Base-by-base conservation (phyloP, 1,140 invertebrate species). In the Bradysia coprophila region DNA sequence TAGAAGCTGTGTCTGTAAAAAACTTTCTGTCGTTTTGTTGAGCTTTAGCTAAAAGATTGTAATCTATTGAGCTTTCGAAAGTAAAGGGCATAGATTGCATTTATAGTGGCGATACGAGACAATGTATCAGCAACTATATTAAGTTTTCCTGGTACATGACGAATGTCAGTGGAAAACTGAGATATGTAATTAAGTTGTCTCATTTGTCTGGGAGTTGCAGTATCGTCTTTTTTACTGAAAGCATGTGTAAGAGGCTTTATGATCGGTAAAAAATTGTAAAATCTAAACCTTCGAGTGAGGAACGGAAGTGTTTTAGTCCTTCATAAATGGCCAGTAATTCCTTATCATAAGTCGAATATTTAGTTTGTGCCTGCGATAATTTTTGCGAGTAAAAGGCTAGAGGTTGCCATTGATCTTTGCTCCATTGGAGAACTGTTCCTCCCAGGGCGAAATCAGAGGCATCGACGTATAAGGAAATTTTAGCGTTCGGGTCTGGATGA, bases 251-350 rank as follows among this genome's bases (percentile, higher is more conserved):
- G 42, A 1, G 58, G 62, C n/a, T 42, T 59, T 59, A 43, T 67
- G 65, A 43, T 67, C 57, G 4, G 55, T 62, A 21, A 44, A 55
- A 8, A 66, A 50, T 0, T 38, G 45, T n/a, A 36, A 64, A 59
- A 16, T 22, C 5, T 45, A 53, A 47, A 16, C 50, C 62, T 52
- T 67, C 61, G 0, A 70, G 21, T 21, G 62, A 48, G 41, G 63
- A 53, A 8, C 50, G 48, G 45, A 69, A 69, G 40, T 62, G 53
- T 44, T 61, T 52, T 1, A 66, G 46, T 6, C 51, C 50, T n/a
- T 47, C 41, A 46, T 66, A 69, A 20, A 65, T 58, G 1, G 61
- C 66, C 5, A 69, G 41, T 2, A 70, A 46, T 48, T 71, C 65
- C 4, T 59, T 40, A 43, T 66, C 63, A 48, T 61, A 68, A 2